These are phyloP conservation scores for Thysanoteuthis rhombus DNA, from an alignment of 2,888 invertebrate species.

Conservation along the genomic window DNA sequence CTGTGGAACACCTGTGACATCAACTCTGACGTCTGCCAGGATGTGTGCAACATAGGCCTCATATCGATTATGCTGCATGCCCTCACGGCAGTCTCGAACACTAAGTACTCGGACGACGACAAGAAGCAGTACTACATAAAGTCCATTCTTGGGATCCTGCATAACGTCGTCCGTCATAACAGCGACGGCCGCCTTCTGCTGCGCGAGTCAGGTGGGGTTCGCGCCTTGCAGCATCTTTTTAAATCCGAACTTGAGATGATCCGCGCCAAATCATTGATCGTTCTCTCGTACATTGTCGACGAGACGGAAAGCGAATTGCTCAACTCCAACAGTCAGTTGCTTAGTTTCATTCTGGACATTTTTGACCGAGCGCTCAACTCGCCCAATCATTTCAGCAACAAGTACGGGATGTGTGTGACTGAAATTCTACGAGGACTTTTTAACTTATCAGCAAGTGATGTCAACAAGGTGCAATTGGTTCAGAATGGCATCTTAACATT, in stretches of 20 bases:
- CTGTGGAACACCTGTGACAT: slow-evolving; percentile 60
- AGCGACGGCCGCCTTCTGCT: slow-evolving; percentile 51
- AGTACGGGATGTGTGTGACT: slow-evolving; percentile 59
- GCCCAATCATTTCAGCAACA: slow-evolving; percentile 54
- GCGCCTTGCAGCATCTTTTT: slow-evolving; percentile 44
- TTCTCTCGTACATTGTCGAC: slow-evolving; percentile 60
- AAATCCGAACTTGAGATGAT: slow-evolving; percentile 46
- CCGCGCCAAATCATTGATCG: slow-evolving; percentile 58
- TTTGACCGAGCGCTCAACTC: slow-evolving; percentile 56
- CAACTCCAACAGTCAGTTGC: slow-evolving; percentile 54
- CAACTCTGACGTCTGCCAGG: slow-evolving; percentile 52
- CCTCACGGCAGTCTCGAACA: slow-evolving; percentile 30
- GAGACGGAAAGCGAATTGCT: slow-evolving; percentile 60
- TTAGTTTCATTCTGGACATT: slow-evolving; percentile 58
- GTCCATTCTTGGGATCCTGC: slow-evolving; percentile 60
- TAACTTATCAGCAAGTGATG: slow-evolving; percentile 56
- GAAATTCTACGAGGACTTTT: slow-evolving; percentile 60
- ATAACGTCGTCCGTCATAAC: slow-evolving; percentile 59
- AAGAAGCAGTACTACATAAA: slow-evolving; percentile 51
- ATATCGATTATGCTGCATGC: slow-evolving; percentile 32
- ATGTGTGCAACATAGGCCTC: slow-evolving; percentile 41
- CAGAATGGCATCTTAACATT: slow-evolving; percentile 49
- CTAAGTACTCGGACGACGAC: slow-evolving; percentile 41
- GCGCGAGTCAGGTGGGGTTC: slow-evolving; percentile 46
- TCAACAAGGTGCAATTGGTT: slow-evolving; percentile 59